Evolutionary conservation across 2,113 vertebrate genomes (phyloP).

Genomic region (Sinosuthora webbiana): DNA sequence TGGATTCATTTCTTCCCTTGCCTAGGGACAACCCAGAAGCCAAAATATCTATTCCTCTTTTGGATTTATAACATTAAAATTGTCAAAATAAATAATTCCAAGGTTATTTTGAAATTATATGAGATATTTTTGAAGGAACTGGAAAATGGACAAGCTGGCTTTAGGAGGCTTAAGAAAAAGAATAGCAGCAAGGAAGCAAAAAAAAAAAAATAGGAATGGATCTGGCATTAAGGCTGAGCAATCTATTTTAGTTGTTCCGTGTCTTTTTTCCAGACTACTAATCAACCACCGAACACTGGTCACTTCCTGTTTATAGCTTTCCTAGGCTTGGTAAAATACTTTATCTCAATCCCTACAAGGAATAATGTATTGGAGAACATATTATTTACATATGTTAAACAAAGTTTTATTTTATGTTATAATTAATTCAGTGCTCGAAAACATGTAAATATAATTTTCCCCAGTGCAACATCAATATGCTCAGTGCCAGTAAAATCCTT

Average conservation of each 20-base stretch:
- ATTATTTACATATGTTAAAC: constrained; percentile 39
- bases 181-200: neutral
- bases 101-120: constrained; percentile 10
- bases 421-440: constrained; percentile 45
- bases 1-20: neutral
- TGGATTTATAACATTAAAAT: neutral
- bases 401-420: constrained; percentile 36
- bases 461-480: constrained; percentile 21
- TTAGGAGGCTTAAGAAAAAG: constrained; percentile 1
- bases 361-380: constrained; percentile 24
- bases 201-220: neutral
- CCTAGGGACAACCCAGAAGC: neutral
- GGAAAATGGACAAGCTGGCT: neutral
- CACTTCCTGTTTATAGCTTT: neutral
- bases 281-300: neutral
- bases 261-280: neutral
- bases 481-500: constrained; percentile 40
- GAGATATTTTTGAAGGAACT: neutral
- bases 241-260: neutral
- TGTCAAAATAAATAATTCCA: neutral
- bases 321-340: neutral
- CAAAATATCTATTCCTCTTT: neutral
- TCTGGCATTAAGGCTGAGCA: neutral
- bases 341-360: neutral
- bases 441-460: constrained; percentile 47